Evolutionary conservation across 2,797 vertebrate genomes (phyloP).

Genomic region (Trachops cirrhosus): DNA sequence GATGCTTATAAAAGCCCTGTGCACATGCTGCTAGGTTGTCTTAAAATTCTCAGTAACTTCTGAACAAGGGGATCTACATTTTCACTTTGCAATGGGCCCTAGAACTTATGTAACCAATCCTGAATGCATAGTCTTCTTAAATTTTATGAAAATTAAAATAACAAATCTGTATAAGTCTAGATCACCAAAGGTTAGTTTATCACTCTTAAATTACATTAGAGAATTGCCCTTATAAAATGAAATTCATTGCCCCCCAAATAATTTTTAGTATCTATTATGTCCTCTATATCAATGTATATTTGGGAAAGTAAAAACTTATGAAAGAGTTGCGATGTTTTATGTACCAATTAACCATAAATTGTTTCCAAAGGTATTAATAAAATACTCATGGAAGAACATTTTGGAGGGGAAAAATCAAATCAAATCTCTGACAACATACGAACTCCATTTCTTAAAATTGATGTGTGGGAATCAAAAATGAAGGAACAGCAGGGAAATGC

Average conservation of each 20-base stretch:
- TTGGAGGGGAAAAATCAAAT: neutral
- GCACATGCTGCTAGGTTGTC: rapidly evolving
- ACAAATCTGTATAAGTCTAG: neutral
- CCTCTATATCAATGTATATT: neutral
- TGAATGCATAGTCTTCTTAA: neutral
- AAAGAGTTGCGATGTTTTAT: neutral
- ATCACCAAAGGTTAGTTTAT: neutral
- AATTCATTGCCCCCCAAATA: neutral
- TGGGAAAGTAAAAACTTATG: neutral
- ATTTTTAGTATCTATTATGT: neutral
- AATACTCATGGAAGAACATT: neutral
- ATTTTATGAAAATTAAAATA: conserved; percentile 21
- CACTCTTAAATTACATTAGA: neutral
- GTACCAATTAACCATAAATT: neutral
- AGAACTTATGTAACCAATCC: neutral
- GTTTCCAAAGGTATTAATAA: neutral
- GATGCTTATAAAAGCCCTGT: neutral
- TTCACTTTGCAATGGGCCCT: neutral
- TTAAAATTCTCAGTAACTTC: neutral
- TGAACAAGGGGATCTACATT: neutral
- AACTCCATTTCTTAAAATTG: neutral
- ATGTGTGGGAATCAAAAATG: neutral
- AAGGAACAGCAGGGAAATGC: conserved; percentile 35
- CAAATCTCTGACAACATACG: neutral
- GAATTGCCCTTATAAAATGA: neutral